Percentiles rank a stretch among this genome's conserved stretches.
Conservation (phyloP, 2,888 invertebrate genomes). For the Cerceris rybyensis region DNA sequence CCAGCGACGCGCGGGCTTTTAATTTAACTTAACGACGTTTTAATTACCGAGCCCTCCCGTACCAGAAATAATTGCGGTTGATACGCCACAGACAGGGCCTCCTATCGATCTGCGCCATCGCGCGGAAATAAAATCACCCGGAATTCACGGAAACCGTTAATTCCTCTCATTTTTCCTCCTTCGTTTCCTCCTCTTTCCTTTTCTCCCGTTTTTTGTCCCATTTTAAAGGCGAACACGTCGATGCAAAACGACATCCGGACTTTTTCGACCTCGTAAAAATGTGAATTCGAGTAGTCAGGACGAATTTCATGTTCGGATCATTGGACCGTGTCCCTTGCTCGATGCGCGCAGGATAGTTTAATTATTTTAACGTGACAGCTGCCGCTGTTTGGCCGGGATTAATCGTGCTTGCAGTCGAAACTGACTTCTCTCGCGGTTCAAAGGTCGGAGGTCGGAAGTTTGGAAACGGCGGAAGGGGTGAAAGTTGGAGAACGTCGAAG, state of each 20-base stretch:
- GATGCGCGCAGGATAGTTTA: conserved; percentile 2
- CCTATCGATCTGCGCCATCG: conserved; percentile 11
- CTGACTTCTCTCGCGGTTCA: conserved; percentile 6
- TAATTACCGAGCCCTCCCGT: conserved; percentile 23
- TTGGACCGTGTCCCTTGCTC: not conserved
- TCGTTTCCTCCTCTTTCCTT: not conserved
- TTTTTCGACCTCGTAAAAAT: not conserved
- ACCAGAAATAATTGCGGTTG: conserved; percentile 18
- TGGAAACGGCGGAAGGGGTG: conserved; percentile 19
- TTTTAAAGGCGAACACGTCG: not conserved
- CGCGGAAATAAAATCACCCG: conserved; percentile 11
- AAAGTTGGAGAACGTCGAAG: not conserved
- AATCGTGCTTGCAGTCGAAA: conserved; percentile 12
- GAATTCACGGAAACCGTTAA: not conserved
- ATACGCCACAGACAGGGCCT: conserved; percentile 2
- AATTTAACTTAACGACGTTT: conserved; percentile 32
- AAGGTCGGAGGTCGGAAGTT: conserved; percentile 33
- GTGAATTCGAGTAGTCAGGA: no score
- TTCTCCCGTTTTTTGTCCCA: not conserved
- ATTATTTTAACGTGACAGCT: conserved; percentile 13
- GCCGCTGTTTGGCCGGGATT: conserved; percentile 2
- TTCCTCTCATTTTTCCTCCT: not conserved
- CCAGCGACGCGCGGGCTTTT: not conserved
- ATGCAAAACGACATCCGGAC: not conserved
- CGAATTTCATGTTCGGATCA: no score